Base-by-base conservation (phyloP, 2,113 vertebrate species). In the Corvus hawaiiensis region DNA sequence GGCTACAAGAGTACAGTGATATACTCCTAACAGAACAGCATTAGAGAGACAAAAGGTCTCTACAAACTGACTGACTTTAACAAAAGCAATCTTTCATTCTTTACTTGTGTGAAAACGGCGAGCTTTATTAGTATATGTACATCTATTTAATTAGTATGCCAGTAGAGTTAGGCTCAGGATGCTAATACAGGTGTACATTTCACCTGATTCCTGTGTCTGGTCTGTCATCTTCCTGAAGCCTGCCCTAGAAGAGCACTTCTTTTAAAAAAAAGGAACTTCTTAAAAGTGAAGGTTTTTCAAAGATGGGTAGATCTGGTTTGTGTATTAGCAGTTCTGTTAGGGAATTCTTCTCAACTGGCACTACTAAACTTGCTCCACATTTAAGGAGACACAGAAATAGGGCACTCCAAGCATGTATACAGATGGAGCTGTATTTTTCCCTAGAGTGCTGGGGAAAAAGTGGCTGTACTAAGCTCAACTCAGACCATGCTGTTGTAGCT, bases 311-410 rank as follows among this genome's bases (percentile, higher is more conserved):
- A 68, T 67, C 26, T 67, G 30, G 22, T 21, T 59, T 88, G 55
- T 55, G 10, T 78, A 55, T 37, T 37, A 76, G 22, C 22, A 74
- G 44, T 69, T 59, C 51, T 80, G 7, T 63, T 39, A 37, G 21
- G 35, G 64, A 88, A 78, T 75, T 80, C 64, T 74, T 82, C 61
- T 93, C 46, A 86, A 49, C 10, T 80, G 68, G 27, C 44, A 88
- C 82, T 95, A 81, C 54, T 84, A 86, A 97, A 93, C 82, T 88
- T 84, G 87, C 46, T 51, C 75, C 39, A 79, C 51, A 82, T 94
- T 87, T 24, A 85, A 73, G 0, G 0, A 92, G 48, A 44, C 35
- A 80, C 20, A 74, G 51, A 96, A 94, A 66, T 33, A 93, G 68
- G 79, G 33, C 84, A 91, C 32, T 80, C 27, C 33, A 83, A 84